phyloP scores from a whole-genome alignment of 2,113 vertebrate genomes.

The Saccopteryx leptura region DNA sequence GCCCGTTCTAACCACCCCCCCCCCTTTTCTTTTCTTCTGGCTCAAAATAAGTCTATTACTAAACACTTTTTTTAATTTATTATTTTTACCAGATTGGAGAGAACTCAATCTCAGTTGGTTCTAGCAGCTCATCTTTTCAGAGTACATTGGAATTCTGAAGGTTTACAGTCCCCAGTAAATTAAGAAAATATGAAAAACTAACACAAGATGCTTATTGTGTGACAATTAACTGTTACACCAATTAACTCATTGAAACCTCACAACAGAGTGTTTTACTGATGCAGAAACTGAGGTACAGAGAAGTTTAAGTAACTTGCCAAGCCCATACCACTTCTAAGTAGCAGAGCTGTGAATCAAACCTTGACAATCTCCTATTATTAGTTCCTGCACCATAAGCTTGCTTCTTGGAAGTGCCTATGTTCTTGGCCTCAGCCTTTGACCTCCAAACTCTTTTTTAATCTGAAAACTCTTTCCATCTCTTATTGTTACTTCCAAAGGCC shows the following conservation, averaged over 20 bases:
- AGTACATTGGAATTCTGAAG: slow-evolving; percentile 21
- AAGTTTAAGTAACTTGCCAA: background rate
- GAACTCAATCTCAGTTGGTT: slow-evolving; percentile 3
- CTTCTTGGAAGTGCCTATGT: background rate
- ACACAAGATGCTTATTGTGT: background rate
- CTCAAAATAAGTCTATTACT: background rate
- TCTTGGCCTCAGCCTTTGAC: background rate
- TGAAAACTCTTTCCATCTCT: background rate
- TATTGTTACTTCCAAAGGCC: background rate
- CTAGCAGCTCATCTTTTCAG: background rate
- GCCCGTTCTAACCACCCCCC: too few species aligned
- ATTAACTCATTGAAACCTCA: slow-evolving; percentile 9
- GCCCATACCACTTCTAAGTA: background rate
- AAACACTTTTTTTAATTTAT: background rate
- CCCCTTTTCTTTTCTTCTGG: background rate
- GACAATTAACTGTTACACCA: background rate
- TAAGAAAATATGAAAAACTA: background rate
- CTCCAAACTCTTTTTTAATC: background rate
- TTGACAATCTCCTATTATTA: background rate
- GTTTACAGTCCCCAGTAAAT: background rate
- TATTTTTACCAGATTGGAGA: background rate
- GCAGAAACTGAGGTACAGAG: background rate
- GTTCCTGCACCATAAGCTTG: background rate
- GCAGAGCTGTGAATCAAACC: background rate
- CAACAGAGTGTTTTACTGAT: background rate